These are phyloP conservation scores for Phalacrocorax pelagicus DNA, from an alignment of 2,113 vertebrate genomes.

Conservation along the genomic window DNA sequence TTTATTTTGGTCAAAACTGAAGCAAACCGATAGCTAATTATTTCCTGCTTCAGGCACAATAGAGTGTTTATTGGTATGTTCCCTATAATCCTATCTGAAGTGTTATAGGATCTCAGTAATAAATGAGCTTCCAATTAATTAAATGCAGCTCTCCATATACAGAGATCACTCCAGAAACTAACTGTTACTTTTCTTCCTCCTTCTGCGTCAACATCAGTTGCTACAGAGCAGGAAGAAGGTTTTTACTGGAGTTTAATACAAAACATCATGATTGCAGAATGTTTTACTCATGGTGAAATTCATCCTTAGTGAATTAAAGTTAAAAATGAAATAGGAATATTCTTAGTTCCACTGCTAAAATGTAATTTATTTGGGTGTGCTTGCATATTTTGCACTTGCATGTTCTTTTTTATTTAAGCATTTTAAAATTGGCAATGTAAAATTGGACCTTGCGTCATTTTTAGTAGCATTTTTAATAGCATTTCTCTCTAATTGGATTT, in stretches of 20 bases:
- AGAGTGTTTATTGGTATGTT: conserved; percentile 8
- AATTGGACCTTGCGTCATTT: not conserved
- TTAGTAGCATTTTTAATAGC: conserved; percentile 17
- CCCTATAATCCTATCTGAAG: conserved; percentile 39
- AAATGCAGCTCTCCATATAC: not conserved
- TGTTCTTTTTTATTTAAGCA: not conserved
- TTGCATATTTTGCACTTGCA: not conserved
- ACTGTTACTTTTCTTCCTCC: not conserved
- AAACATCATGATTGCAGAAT: not conserved
- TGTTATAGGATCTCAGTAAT: not conserved
- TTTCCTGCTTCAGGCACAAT: conserved; percentile 12
- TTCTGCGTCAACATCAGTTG: not conserved
- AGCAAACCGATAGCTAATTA: conserved; percentile 35
- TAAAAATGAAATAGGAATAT: not conserved
- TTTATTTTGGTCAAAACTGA: conserved; percentile 42
- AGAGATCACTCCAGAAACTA: conserved; percentile 15
- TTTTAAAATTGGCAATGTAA: not conserved
- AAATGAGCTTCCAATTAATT: conserved; percentile 52
- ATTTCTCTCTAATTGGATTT: conserved; percentile 1
- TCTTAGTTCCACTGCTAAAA: not conserved
- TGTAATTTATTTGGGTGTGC: not conserved
- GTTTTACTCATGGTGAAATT: not conserved
- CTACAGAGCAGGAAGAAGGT: conserved; percentile 4
- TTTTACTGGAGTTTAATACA: conserved; percentile 26
- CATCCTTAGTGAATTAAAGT: not conserved